Conservation (phyloP, 1,140 invertebrate species). For the Apis florea region DNA sequence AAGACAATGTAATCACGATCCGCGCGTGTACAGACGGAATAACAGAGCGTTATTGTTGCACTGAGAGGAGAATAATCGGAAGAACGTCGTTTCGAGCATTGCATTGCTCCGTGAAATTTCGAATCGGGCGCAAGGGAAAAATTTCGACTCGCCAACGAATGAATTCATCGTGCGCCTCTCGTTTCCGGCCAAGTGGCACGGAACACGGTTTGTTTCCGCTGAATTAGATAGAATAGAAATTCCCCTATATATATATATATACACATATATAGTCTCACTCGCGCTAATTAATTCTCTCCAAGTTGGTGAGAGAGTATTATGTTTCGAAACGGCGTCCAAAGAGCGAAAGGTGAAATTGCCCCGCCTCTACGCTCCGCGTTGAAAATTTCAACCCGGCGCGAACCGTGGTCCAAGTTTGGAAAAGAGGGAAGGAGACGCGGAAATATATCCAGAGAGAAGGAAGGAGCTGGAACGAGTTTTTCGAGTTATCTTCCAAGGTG, state of each 20-base stretch:
- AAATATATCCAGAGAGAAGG: no score
- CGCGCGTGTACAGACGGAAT: no score
- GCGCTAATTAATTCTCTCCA: background rate
- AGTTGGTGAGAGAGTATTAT: background rate
- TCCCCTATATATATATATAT: background rate
- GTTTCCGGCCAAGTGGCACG: background rate
- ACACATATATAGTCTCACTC: background rate
- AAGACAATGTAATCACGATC: no score
- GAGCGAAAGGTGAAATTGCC: no score
- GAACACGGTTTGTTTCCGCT: background rate
- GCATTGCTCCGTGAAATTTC: slow-evolving; percentile 47
- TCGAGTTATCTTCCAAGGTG: background rate
- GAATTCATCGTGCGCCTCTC: background rate
- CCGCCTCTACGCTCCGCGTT: no score
- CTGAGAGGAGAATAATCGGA: no score
- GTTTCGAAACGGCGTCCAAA: no score
- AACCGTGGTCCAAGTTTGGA: no score
- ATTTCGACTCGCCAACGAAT: background rate
- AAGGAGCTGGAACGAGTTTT: no score
- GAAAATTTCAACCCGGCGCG: no score
- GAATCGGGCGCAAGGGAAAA: background rate
- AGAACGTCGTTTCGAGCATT: slow-evolving; percentile 35
- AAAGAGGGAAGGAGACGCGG: no score
- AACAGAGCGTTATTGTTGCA: no score
- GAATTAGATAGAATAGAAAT: background rate